Evolutionary conservation across 2,888 invertebrate species (phyloP).

Genomic region (Omphaloscelis lunosa): DNA sequence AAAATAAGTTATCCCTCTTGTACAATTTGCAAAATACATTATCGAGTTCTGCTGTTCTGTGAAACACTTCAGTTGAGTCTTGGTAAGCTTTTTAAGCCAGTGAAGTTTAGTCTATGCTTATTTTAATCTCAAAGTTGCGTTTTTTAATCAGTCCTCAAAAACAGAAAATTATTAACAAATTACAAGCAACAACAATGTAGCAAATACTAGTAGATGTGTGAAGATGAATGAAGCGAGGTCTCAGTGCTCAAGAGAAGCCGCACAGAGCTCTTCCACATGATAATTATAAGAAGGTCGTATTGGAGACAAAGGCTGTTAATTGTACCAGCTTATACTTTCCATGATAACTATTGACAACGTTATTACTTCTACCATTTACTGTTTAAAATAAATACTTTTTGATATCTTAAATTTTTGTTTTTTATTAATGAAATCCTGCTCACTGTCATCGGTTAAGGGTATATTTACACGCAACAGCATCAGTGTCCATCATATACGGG

Average conservation of each 20-base stretch:
- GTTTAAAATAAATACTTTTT: not conserved
- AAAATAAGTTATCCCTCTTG: not conserved
- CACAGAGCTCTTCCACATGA: slow-evolving; percentile 63
- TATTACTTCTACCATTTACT: slow-evolving; percentile 26
- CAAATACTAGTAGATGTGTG: slow-evolving; percentile 53
- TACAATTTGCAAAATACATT: not conserved
- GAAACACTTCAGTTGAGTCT: not conserved
- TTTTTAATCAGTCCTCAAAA: not conserved
- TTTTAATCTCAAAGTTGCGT: not conserved
- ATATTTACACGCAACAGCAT: too few relatives aligned
- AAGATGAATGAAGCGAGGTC: slow-evolving; percentile 66
- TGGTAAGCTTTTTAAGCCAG: not conserved
- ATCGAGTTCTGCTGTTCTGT: not conserved
- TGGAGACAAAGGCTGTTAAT: slow-evolving; percentile 57
- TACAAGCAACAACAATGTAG: slow-evolving; percentile 58
- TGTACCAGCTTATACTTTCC: slow-evolving; percentile 56
- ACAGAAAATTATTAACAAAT: slow-evolving; percentile 17
- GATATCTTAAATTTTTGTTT: not conserved
- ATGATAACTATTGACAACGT: slow-evolving; percentile 61
- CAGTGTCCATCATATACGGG: too few relatives aligned
- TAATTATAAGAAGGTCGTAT: slow-evolving; percentile 56
- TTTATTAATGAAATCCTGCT: not conserved
- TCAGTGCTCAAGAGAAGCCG: slow-evolving; percentile 53
- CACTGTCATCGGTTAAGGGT: not conserved
- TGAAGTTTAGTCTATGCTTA: not conserved